Evolutionary conservation across 2,888 invertebrate genomes (phyloP), one percentile per base, ranked within the genome.

Genomic region (Psylliodes chrysocephalus): DNA sequence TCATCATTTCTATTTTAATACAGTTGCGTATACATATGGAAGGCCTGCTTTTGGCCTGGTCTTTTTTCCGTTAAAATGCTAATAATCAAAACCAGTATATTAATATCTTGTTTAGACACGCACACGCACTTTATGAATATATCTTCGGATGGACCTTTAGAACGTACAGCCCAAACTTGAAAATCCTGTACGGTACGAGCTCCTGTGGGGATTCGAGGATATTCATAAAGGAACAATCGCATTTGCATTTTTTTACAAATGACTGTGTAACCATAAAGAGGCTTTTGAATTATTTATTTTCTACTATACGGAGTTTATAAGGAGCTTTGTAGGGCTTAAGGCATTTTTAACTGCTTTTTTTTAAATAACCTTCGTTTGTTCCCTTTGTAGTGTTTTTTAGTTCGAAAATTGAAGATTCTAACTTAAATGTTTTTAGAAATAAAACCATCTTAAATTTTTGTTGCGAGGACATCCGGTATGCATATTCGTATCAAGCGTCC

Each of bases 51-150:
- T n/a, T 40, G 40, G 8, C 40, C 7, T 15, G 40, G 17, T 40
- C 12, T 12, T 12, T 40, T 40, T 17, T 56, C 64, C 67, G 67
- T 67, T 67, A 67, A 67, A 67, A 67, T 67, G 67, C 64, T 64
- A 67, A 67, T 66, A 66, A 60, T 67, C 62, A 67, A 67, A 67
- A 67, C 67, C 67, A 59, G 67, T 67, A 67, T 67, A 67, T 64
- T 62, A 67, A 67, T 67, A 67, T 64, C 67, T 67, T 64, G 67
- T 67, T 67, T 64, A 57, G 64, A 67, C 12, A 28, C 54, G n/a
- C n/a, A 42, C 42, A 44, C 25, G 40, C 40, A 22, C 54, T 40
- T 54, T 54, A 55, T 55, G 35, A 28, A 17, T 25, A n/a, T 15
- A n/a, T n/a, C 40, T 40, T 15, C 12, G 40, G 22, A 17, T 17